Evolutionary conservation across 35 echinoderm and acorn worm genomes (phyloP), one percentile per base, ranked within the genome.

Genomic region (Heliocidaris erythrogramma): DNA sequence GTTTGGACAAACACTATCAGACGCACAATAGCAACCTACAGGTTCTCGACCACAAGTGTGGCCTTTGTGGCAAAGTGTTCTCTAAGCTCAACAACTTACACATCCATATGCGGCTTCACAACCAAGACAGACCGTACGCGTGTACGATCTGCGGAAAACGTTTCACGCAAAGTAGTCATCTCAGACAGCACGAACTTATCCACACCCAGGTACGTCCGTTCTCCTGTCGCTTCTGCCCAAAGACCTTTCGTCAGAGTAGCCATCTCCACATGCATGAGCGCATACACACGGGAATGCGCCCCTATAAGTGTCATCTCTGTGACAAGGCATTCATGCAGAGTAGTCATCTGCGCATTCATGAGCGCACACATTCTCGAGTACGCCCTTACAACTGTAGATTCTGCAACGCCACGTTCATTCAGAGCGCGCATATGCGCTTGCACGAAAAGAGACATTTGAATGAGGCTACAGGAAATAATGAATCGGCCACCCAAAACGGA

Each of bases 161-260:
- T 30, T 97, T 97, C 85, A 95, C 94, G 16, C 96, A 96, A 5
- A 90, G 94, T 2, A 95, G 97, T 18, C 97, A 97, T 85, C 94
- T 97, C 5, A 65, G 88, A 30, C 94, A 94, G 32, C 97, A 98
- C 86, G 89, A 96, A 90, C 88, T 96, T 6, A 96, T 95, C 48
- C 97, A 98, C 85, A 97, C 96, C 0, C 96, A 96, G 47, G 97
- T 96, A 30, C 97, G 96, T 42, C 97, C 97, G 0, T 98, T 96
- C 59, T 61, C 53, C 5, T 98, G 97, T 93, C 84, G 94, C 21
- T 90, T 94, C 27, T 98, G 97, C n/a, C 88, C 95, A 42, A 96
- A 98, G 59, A 90, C 94, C 29, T 98, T 98, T 84, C 52, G 95
- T 27, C 96, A 95, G 87, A 94, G 94, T 31, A 88, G 78, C 16